A percentile compares a stretch with the other conserved stretches of the same genome.
These are phyloP conservation scores for Dipodomys merriami DNA, from an alignment of 2,113 vertebrate genomes.

Conservation along the genomic window DNA sequence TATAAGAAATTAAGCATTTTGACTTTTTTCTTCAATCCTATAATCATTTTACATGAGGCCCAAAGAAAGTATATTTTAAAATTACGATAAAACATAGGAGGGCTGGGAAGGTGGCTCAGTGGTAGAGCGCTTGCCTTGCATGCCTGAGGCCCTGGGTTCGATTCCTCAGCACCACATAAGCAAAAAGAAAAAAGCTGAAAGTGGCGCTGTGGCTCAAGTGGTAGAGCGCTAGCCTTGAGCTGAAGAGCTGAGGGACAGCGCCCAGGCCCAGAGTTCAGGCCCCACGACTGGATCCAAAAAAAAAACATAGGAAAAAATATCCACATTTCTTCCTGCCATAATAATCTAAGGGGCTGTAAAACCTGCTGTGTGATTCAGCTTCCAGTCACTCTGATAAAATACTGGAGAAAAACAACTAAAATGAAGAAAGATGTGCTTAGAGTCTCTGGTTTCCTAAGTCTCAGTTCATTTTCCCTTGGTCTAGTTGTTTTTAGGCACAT, in stretches of 20 bases:
- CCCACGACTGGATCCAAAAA: too few species aligned
- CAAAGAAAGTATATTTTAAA: slow-evolving; percentile 6
- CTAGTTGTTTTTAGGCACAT: neutral
- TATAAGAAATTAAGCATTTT: neutral
- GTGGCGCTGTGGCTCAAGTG: too few species aligned
- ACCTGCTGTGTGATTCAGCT: neutral
- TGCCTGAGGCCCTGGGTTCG: too few species aligned
- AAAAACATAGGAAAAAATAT: slow-evolving; percentile 1
- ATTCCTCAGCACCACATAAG: too few species aligned
- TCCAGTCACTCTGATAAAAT: neutral
- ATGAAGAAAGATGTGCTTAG: neutral
- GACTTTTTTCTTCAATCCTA: slow-evolving; percentile 7
- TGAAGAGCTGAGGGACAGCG: too few species aligned
- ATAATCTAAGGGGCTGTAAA: neutral
- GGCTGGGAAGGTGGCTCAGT: too few species aligned
- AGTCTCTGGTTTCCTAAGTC: too few species aligned
- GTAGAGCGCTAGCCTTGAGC: too few species aligned
- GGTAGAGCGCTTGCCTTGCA: too few species aligned
- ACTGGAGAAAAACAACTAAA: neutral
- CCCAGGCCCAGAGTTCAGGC: too few species aligned
- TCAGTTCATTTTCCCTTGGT: neutral
- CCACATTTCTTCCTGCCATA: neutral
- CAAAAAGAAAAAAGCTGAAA: too few species aligned
- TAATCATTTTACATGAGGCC: slow-evolving; percentile 51
- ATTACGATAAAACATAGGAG: neutral